Evolutionary conservation across 2,888 invertebrate genomes (phyloP).

Genomic region (Matsumyia berberina): DNA sequence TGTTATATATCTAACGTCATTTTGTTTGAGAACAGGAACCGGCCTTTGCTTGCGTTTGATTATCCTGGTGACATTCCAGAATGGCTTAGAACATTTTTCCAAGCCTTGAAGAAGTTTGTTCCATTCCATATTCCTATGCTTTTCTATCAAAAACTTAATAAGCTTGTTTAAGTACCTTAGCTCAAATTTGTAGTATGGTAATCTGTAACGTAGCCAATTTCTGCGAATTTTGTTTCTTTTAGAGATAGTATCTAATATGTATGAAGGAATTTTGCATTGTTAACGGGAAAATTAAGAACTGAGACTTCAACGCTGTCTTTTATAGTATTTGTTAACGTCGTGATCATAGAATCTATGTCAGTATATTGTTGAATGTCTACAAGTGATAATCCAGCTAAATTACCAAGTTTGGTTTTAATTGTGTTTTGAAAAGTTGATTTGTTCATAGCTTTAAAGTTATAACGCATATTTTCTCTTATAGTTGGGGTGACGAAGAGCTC

Average conservation of each 20-base stretch:
- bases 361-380: slow-evolving; percentile 2
- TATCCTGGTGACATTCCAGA: slow-evolving; percentile 54
- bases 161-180: slow-evolving; percentile 1
- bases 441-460: slow-evolving; percentile 25
- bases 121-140: slow-evolving; percentile 44
- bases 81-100: slow-evolving; percentile 49
- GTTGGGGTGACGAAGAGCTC: no score
- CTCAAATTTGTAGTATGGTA: slow-evolving; percentile 6
- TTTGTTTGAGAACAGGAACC: slow-evolving; percentile 44
- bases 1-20: slow-evolving; percentile 35
- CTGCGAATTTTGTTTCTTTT: slow-evolving; percentile 23
- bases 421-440: slow-evolving; percentile 21
- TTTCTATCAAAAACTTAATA: slow-evolving; percentile 11
- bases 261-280: neutral
- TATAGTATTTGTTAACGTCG: slow-evolving; percentile 16
- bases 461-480: slow-evolving; percentile 12
- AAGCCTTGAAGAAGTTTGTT: slow-evolving; percentile 30
- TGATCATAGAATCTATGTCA: slow-evolving; percentile 21
- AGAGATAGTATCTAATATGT: slow-evolving; percentile 11
- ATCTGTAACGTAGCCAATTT: slow-evolving; percentile 32
- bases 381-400: slow-evolving; percentile 11
- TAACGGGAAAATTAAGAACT: slow-evolving; percentile 3
- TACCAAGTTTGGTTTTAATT: slow-evolving; percentile 2
- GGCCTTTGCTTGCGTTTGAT: slow-evolving; percentile 25
- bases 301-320: slow-evolving; percentile 29